Conservation (phyloP, 2,113 vertebrate genomes). For the Aegotheles bennettii region DNA sequence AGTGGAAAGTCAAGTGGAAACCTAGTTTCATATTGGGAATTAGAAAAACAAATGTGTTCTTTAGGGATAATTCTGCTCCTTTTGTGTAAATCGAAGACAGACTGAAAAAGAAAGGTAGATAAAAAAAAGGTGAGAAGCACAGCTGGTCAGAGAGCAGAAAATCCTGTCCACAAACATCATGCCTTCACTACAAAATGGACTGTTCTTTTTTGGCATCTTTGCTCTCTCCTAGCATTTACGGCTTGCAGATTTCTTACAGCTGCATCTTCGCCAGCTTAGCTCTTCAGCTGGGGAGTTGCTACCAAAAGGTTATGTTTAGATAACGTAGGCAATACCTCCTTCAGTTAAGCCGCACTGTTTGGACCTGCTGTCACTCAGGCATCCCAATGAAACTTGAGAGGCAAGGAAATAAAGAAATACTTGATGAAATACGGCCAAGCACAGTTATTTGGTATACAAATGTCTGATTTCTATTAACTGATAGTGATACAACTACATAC, state of each 20-base stretch:
- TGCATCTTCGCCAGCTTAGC: background rate
- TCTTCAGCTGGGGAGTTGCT: background rate
- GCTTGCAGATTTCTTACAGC: background rate
- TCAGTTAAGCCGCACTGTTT: background rate
- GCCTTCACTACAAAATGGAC: background rate
- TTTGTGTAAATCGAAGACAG: background rate
- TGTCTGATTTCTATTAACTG: background rate
- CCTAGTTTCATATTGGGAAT: background rate
- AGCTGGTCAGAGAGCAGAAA: background rate
- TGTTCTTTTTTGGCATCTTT: background rate
- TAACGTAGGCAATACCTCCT: background rate
- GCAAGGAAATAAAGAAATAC: background rate
- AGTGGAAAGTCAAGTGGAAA: background rate
- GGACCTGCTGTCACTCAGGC: background rate
- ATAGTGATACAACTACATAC: accelerated
- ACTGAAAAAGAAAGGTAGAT: background rate
- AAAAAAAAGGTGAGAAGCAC: background rate
- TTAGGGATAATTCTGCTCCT: background rate
- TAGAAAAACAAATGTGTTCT: background rate
- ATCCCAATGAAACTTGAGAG: background rate
- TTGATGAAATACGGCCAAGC: background rate
- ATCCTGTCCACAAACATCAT: background rate
- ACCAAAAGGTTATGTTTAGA: background rate
- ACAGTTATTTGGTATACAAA: background rate
- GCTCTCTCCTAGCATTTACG: background rate